Base-by-base conservation (phyloP, 2,888 invertebrate species). In the Lymantria dispar region DNA sequence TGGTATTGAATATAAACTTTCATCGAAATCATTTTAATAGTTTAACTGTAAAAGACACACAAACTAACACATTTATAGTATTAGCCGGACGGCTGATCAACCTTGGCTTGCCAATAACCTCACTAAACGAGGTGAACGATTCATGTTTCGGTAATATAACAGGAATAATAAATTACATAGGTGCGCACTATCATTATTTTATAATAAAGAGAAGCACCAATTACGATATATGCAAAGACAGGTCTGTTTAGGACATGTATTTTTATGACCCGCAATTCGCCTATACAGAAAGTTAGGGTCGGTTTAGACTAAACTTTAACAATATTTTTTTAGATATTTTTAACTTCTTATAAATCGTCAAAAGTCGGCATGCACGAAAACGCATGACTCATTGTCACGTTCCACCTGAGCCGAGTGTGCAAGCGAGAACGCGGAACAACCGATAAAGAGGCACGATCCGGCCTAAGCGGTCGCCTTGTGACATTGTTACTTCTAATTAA, bases 61-160 rank as follows among this genome's bases (percentile, higher is more conserved):
- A 22, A 3, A 22, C 22, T 3, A 22, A 22, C 22, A 22, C 22
- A 22, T 58, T 50, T 63, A 60, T 71, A 41, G 60, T 74, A 78
- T 78, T 83, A 79, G 71, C 75, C 80, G 80, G 10, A 47, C 53
- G 44, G 52, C 46, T 54, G 60, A 66, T 72, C 73, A 74, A 62
- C 81, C 77, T 81, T 82, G 75, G 76, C 74, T 79, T 60, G 60
- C 41, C 64, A 69, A 56, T 59, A 63, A 67, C 63, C 64, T 70
- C 70, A 61, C 42, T 48, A 50, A 71, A 61, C 62, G 74, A 76
- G 70, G 72, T 74, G 70, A 77, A 71, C 50, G 68, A 74, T 69
- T 71, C 74, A 62, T 76, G 69, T 70, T 63, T 70, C 70, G 72
- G 62, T 76, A 65, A 70, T 68, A 43, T 58, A 77, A 66, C 71